Conservation (phyloP, 2,113 vertebrate genomes). For the Anhinga anhinga region DNA sequence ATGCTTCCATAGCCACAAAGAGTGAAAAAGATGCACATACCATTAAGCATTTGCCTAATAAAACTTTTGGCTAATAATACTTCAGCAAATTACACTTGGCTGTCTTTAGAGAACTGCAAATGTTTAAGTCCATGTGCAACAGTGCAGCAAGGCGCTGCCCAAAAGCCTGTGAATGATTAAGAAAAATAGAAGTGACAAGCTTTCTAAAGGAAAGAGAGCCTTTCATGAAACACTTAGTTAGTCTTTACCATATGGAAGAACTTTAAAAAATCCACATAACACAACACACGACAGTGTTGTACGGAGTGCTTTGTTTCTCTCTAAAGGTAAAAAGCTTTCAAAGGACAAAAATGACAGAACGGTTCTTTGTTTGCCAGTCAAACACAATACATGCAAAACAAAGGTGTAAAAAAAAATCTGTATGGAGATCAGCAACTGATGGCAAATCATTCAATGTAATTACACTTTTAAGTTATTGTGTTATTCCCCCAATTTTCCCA, state of each 20-base stretch:
- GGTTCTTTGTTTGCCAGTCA: background rate
- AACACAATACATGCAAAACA: background rate
- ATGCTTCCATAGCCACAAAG: background rate
- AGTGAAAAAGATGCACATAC: background rate
- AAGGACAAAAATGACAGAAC: background rate
- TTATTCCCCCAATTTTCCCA: background rate
- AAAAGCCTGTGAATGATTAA: background rate
- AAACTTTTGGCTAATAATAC: background rate
- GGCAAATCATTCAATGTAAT: background rate
- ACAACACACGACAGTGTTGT: fast-evolving
- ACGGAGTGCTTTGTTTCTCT: background rate
- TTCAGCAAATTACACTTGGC: background rate
- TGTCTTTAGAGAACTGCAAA: background rate
- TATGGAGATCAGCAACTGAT: background rate
- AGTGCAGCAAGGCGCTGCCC: background rate
- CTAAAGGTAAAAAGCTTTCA: background rate
- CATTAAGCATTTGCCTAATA: background rate
- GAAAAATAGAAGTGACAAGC: background rate
- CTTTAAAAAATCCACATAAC: background rate
- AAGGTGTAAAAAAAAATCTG: background rate
- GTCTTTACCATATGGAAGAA: background rate
- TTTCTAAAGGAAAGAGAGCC: background rate
- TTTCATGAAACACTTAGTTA: background rate
- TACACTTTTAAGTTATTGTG: background rate
- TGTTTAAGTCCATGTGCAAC: background rate